Conservation (phyloP, 2,888 invertebrate genomes). For the Ferdinandea cuprea region DNA sequence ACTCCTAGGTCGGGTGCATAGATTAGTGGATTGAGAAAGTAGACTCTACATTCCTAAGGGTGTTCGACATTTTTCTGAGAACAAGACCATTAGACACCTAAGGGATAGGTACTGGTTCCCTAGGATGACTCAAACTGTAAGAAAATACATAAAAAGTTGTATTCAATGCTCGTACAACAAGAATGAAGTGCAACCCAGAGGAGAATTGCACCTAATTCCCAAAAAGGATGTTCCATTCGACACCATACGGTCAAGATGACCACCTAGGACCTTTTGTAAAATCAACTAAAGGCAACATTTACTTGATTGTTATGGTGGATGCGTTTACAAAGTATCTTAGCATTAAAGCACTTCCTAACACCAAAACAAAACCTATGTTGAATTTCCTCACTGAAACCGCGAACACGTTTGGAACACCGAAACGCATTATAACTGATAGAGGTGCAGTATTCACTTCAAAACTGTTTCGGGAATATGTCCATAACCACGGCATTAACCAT, state of each 20-base stretch:
- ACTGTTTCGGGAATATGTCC: background rate
- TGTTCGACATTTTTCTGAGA: constrained; percentile 2
- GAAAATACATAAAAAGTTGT: constrained; percentile 26
- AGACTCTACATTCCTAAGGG: constrained; percentile 29
- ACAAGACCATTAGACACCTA: constrained; percentile 28
- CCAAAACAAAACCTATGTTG: background rate
- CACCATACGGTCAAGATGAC: no score
- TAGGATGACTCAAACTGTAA: constrained; percentile 19
- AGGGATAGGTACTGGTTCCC: constrained; percentile 46
- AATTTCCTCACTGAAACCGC: constrained; percentile 18
- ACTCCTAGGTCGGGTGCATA: constrained; percentile 10
- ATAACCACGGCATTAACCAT: background rate
- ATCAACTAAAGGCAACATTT: constrained; percentile 30
- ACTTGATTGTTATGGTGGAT: constrained; percentile 15
- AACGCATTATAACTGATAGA: no score
- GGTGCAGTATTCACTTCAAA: no score
- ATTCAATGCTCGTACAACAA: constrained; percentile 44
- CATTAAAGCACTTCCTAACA: constrained; percentile 15
- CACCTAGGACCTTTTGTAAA: constrained; percentile 44
- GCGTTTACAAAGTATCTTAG: constrained; percentile 16
- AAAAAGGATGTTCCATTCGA: constrained; percentile 35
- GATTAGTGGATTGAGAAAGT: constrained; percentile 1
- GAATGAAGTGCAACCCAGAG: constrained; percentile 27
- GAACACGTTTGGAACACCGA: no score
- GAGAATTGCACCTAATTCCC: constrained; percentile 31